phyloP scores from a whole-genome alignment of 2,797 vertebrate genomes.

The Acipenser oxyrinchus region DNA sequence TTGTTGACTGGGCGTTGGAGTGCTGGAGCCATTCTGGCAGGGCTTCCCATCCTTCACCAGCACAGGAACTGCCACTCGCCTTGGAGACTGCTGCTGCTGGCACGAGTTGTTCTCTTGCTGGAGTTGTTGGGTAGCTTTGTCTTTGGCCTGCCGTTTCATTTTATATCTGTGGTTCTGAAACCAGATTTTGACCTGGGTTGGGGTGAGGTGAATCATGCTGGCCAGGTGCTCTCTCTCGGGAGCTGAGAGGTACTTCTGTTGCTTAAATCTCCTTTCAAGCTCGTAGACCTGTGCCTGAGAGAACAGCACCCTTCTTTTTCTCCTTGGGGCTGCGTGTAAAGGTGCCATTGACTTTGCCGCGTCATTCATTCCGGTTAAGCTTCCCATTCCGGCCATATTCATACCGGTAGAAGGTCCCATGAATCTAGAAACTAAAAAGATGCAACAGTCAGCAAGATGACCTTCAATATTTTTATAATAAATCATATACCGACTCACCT shows the following conservation, averaged over 20 bases:
- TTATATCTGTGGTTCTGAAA: slow-evolving; percentile 97
- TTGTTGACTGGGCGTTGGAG: slow-evolving; percentile 67
- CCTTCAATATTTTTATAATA: not conserved
- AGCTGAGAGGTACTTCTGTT: slow-evolving; percentile 89
- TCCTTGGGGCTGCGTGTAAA: slow-evolving; percentile 80
- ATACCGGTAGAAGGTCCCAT: slow-evolving; percentile 94
- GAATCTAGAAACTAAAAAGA: slow-evolving; percentile 92
- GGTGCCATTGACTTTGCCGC: slow-evolving; percentile 78
- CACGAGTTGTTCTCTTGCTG: slow-evolving; percentile 74
- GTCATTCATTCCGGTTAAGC: slow-evolving; percentile 81
- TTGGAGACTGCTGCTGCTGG: slow-evolving; percentile 77
- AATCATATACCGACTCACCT: not conserved
- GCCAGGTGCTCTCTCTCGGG: slow-evolving; percentile 93
- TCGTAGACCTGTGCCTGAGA: slow-evolving; percentile 93
- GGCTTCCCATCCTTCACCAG: slow-evolving; percentile 95
- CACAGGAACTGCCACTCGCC: slow-evolving; percentile 88
- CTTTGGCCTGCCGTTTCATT: slow-evolving; percentile 94
- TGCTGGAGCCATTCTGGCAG: slow-evolving; percentile 79
- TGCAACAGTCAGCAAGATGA: not conserved
- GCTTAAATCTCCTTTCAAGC: slow-evolving; percentile 89
- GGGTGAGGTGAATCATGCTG: slow-evolving; percentile 88
- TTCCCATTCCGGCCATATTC: slow-evolving; percentile 87
- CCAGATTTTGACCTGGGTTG: slow-evolving; percentile 96
- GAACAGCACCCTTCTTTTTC: slow-evolving; percentile 89
- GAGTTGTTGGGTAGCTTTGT: slow-evolving; percentile 85